Base-by-base conservation (phyloP, 2,888 invertebrate species). In the Allolobophora icterica region DNA sequence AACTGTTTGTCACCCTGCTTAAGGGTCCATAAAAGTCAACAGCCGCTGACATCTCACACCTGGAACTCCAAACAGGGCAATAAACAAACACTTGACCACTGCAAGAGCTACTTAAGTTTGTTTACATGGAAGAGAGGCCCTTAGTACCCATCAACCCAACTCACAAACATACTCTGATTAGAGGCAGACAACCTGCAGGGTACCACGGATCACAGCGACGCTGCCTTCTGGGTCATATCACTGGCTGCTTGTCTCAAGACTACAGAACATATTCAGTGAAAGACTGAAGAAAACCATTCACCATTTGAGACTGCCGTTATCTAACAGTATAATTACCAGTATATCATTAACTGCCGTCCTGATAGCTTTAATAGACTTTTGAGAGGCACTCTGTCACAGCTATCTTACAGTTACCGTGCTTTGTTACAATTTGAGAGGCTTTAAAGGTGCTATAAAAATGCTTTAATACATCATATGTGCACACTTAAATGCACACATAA, bases 21-120 rank as follows among this genome's bases (percentile, higher is more conserved):
- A 71, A 71, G 71, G n/a, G 71, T 30, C 71, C 71, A 71, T 71
- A 71, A 71, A 71, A 71, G 71, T 71, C 71, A n/a, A 71, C 71
- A 11, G 71, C n/a, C 5, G 8, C n/a, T n/a, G 71, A 71, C 71
- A 71, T 71, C 11, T 71, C 71, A 71, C 71, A 71, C 71, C 71
- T 71, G 71, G 71, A 71, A 71, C 71, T 30, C 71, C 71, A 71
- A 71, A 71, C 71, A 71, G 71, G n/a, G 71, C 71, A 71, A 71
- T 71, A 71, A 71, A 71, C 71, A 71, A 71, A 71, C 71, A 71
- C 71, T 71, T 71, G 71, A 71, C 71, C 71, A 71, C 6, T 0
- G 30, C 71, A n/a, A 71, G 71, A 71, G 71, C 71, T n/a, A 71
- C 71, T 71, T 71, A 71, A 71, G 71, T 71, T n/a, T 71, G 71